phyloP scores from a whole-genome alignment of 2,797 vertebrate genomes.

The Delichon dasypus region DNA sequence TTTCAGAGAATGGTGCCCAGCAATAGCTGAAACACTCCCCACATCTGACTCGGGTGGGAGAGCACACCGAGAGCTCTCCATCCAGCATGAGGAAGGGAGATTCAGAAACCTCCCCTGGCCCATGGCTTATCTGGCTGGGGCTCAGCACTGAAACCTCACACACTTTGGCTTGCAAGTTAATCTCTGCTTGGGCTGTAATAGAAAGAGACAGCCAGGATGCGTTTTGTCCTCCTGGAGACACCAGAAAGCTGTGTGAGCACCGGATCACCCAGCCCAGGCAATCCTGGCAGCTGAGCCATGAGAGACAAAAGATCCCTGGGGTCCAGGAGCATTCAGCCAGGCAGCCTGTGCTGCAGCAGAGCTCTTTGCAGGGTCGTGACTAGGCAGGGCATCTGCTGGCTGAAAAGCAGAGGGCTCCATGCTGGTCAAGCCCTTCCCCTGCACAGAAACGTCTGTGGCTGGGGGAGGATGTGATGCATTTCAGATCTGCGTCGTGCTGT shows the following conservation, averaged over 20 bases:
- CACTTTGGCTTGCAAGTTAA: background rate
- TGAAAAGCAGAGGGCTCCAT: background rate
- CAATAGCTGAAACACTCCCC: background rate
- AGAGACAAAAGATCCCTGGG: background rate
- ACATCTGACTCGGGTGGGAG: rapidly evolving
- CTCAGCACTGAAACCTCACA: background rate
- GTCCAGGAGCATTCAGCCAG: background rate
- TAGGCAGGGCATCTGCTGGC: background rate
- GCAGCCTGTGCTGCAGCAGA: background rate
- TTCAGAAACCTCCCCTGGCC: background rate
- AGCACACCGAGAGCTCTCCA: background rate
- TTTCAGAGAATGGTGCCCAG: background rate
- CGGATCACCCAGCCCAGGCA: background rate
- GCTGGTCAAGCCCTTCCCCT: background rate
- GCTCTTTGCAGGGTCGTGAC: background rate
- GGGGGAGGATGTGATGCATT: background rate
- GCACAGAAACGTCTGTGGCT: background rate
- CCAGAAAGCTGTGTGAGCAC: background rate
- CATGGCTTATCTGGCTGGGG: background rate
- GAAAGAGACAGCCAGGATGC: background rate
- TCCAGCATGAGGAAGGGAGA: background rate
- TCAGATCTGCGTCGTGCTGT: background rate
- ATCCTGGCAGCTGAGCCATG: background rate
- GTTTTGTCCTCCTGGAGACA: background rate
- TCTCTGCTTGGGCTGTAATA: background rate